Percentiles rank a stretch among this genome's conserved stretches.
Conservation (phyloP, 2,888 invertebrate genomes). For the Dryadula phaetusa region DNA sequence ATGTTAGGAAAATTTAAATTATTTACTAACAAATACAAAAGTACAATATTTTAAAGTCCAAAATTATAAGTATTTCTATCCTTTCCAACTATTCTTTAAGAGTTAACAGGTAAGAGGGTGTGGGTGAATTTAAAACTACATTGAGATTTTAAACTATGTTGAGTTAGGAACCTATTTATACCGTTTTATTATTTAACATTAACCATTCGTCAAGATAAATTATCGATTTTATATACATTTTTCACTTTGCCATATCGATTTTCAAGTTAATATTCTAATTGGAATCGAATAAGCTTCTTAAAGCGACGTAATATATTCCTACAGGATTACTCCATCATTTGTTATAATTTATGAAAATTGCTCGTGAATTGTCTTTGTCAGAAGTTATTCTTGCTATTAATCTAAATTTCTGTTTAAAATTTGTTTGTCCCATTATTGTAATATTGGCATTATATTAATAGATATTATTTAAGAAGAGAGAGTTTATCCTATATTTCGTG, state of each 20-base stretch:
- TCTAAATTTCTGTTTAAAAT: constrained; percentile 32
- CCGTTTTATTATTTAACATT: too few species aligned
- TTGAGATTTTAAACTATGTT: too few species aligned
- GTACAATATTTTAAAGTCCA: too few species aligned
- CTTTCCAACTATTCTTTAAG: too few species aligned
- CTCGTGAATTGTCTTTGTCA: constrained; percentile 35
- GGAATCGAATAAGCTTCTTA: constrained; percentile 10
- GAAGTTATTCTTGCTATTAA: constrained; percentile 40
- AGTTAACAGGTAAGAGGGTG: too few species aligned
- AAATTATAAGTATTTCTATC: too few species aligned
- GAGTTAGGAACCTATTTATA: too few species aligned
- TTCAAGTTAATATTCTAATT: constrained; percentile 3
- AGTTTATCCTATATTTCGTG: not conserved
- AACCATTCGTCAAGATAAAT: too few species aligned
- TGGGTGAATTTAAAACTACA: too few species aligned
- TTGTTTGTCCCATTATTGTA: not conserved
- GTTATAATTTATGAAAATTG: constrained; percentile 33
- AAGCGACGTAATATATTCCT: constrained; percentile 13
- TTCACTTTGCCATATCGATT: not conserved
- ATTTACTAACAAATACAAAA: not conserved
- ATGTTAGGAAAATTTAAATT: too few species aligned
- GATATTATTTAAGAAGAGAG: not conserved
- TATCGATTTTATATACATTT: not conserved
- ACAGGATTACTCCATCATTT: constrained; percentile 6
- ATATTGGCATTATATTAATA: not conserved